Evolutionary conservation across 2,888 invertebrate genomes (phyloP), one percentile per base, ranked within the genome.

Genomic region (Chydorus sphaericus): DNA sequence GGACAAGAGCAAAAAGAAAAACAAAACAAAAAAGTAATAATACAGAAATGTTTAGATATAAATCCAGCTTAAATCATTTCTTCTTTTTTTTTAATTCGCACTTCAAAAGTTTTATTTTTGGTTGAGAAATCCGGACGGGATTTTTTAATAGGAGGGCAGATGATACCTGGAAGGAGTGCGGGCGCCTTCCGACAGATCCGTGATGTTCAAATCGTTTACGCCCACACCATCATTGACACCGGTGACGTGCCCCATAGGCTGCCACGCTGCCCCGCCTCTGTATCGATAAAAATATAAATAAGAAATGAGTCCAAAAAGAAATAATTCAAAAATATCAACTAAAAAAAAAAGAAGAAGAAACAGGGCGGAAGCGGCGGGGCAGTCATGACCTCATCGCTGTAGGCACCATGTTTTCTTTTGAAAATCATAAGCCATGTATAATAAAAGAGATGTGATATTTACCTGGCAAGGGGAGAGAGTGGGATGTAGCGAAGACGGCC

Each of bases 401-500:
- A n/a, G n/a, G n/a, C n/a, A 48, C 61, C 61, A 61, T 60, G 61
- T 61, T 62, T 62, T 62, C 62, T 62, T 62, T 62, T 63, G 61
- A 26, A 52, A 33, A 26, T 20, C 10, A 33, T 11, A 52, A 33
- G n/a, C 16, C 20, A 16, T 11, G n/a, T 5, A n/a, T 29, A 52
- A 10, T 14, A 38, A 26, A n/a, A 18, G 23, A 39, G 26, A 20
- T n/a, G n/a, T 16, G 3, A 48, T 31, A 23, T 29, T 23, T 33
- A 63, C 73, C 73, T 73, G 72, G 75, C 73, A 59, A 75, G 72
- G 71, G 75, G 74, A 70, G 75, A 75, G 71, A 75, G 75, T 70
- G 77, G 75, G 73, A 77, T 75, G 74, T 78, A 82, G 80, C 81
- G 80, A 78, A 82, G 82, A 68, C 83, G 79, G 71, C 87, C 85